These are phyloP conservation scores for Trididemnum nubilum DNA, from an alignment of 23 tunicate genomes.

Conservation along the genomic window DNA sequence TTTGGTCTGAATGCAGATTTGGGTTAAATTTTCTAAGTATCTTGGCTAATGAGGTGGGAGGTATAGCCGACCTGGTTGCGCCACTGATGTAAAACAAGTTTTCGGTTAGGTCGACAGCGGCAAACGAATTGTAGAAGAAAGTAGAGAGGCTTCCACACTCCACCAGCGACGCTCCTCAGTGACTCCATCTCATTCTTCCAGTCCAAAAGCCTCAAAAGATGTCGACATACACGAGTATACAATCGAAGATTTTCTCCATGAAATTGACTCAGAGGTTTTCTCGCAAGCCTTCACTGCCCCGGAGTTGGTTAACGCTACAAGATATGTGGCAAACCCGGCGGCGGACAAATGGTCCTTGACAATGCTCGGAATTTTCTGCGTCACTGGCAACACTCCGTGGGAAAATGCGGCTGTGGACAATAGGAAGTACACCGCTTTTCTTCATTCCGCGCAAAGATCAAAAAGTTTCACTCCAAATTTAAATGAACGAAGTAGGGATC, in stretches of 20 bases:
- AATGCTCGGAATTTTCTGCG: slow-evolving; percentile 46
- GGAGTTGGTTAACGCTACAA: slow-evolving; percentile 56
- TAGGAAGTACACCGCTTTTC: slow-evolving; percentile 48
- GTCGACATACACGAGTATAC: slow-evolving; percentile 54
- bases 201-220: background rate
- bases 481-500: slow-evolving; percentile 7
- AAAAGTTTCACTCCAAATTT: slow-evolving; percentile 46
- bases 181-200: background rate
- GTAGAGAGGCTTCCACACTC: background rate
- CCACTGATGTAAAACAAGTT: too few species aligned
- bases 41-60: too few species aligned
- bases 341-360: slow-evolving; percentile 59
- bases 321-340: slow-evolving; percentile 58
- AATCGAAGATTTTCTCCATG: slow-evolving; percentile 28
- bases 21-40: too few species aligned
- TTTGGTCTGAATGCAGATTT: too few species aligned
- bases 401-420: slow-evolving; percentile 57
- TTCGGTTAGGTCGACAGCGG: too few species aligned
- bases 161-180: slow-evolving; percentile 15
- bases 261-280: slow-evolving; percentile 38
- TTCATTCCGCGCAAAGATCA: slow-evolving; percentile 36
- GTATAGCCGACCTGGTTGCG: too few species aligned
- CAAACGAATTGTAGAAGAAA: background rate
- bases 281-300: slow-evolving; percentile 63
- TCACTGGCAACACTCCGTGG: slow-evolving; percentile 67